Base-by-base conservation (phyloP, 2,888 invertebrate genomes). In the Ophioninae sp. region DNA sequence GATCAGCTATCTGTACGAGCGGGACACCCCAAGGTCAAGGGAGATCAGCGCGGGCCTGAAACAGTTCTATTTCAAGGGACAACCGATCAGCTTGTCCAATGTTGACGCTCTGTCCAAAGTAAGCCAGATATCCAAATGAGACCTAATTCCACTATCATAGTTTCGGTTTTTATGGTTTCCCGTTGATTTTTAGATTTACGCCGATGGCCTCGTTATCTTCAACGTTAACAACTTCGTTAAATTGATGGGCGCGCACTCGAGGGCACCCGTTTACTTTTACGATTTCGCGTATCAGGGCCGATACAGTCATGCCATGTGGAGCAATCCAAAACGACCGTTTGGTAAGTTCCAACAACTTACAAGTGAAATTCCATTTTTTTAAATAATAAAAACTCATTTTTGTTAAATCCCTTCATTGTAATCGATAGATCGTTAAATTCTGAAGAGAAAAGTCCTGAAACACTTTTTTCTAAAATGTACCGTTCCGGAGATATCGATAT, bases 201-300 rank as follows among this genome's bases (percentile, higher is more conserved):
- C 94, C 0, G 96, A 96, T 90, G 92, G 94, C 0, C 86, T 95
- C 8, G 94, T 94, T 22, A 95, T 94, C 1, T 96, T 95, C 86
- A 93, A 94, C 0, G 94, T 94, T 0, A 95, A 96, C 88, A 94
- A 95, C 71, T 94, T 95, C 83, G 95, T 94, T 0, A 94, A 95
- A 87, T 89, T 96, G 82, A 93, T 96, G 39, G 94, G 95, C 0
- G 93, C 94, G 7, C 93, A 94, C 51, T 95, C 94, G 0, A 93
- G 93, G 6, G 88, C 93, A 67, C 81, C 85, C 2, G 86, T 89
- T 30, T 96, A 94, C 90, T 95, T 95, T 89, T 95, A 95, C 89
- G 92, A 94, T 65, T 95, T 96, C 87, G 93, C 94, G 13, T 95
- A 95, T 89, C 93, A 95, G 88, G 96, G 96, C 2, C 93, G 94